Evolutionary conservation across 1,140 invertebrate species (phyloP).

Genomic region (Diabrotica undecimpunctata): DNA sequence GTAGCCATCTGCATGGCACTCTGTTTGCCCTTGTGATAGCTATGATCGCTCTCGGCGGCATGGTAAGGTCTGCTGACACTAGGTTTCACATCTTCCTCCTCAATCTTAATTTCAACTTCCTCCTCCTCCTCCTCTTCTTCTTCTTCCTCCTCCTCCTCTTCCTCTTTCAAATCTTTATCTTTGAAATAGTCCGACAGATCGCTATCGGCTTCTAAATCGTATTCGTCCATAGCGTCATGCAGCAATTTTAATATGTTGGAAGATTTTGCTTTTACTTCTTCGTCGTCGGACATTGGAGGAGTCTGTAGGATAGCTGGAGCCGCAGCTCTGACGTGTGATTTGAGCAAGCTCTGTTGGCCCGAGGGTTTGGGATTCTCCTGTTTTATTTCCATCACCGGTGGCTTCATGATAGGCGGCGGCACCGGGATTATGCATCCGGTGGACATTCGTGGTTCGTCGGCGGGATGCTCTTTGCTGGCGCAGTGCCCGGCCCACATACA

Average conservation of each 20-base stretch:
- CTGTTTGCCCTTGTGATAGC: conserved; percentile 60
- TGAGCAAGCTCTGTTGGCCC: conserved; percentile 31
- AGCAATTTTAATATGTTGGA: conserved; percentile 33
- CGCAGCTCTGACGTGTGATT: conserved; percentile 20
- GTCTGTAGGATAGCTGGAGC: conserved; percentile 38
- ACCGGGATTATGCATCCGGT: conserved; percentile 24
- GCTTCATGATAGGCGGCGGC: conserved; percentile 9
- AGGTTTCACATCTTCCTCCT: conserved; percentile 30
- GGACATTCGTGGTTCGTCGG: conserved; percentile 31
- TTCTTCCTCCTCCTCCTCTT: conserved; percentile 37
- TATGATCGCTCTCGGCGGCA: conserved; percentile 58
- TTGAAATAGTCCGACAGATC: conserved; percentile 35
- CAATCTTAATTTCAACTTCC: conserved; percentile 31
- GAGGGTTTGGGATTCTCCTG: conserved; percentile 11
- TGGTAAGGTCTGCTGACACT: conserved; percentile 31
- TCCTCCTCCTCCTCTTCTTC: conserved; percentile 41
- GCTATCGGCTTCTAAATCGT: conserved; percentile 31
- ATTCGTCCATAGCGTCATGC: conserved; percentile 35
- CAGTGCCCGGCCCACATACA: conserved; percentile 67
- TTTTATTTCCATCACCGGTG: conserved; percentile 26
- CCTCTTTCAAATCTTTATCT: conserved; percentile 37
- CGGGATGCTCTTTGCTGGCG: conserved; percentile 51
- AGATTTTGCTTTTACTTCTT: conserved; percentile 33
- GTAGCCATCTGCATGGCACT: conserved; percentile 52
- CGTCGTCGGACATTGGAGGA: conserved; percentile 48